Percentiles rank a stretch among this genome's conserved stretches.
These are phyloP conservation scores for Pantala flavescens DNA, from an alignment of 1,140 invertebrate species.

Conservation along the genomic window DNA sequence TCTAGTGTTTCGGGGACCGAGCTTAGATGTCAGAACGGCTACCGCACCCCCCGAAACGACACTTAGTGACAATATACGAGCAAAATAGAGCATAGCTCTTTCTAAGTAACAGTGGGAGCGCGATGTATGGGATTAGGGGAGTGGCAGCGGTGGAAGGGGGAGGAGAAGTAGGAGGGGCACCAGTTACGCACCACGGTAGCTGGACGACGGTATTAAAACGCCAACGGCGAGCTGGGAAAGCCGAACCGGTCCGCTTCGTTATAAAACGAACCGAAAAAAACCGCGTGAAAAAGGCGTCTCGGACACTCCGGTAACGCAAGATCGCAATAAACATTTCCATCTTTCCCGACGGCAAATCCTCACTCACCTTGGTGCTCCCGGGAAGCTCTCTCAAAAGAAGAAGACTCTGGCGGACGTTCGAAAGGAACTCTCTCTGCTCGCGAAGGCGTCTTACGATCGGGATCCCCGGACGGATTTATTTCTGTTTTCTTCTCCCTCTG, in stretches of 20 bases:
- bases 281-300: not conserved
- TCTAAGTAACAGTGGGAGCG: not conserved
- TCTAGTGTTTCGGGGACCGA: no score
- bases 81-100: no score
- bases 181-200: not conserved
- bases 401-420: not conserved
- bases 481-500: not conserved
- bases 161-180: not conserved
- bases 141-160: not conserved
- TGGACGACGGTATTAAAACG: not conserved
- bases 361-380: not conserved
- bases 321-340: no score
- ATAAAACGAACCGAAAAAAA: conserved; percentile 7
- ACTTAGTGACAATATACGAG: no score
- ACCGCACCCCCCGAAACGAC: no score
- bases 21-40: no score
- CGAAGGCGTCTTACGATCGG: not conserved
- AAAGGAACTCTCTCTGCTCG: not conserved
- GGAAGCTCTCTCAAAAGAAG: not conserved
- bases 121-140: not conserved
- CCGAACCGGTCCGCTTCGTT: not conserved
- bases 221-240: not conserved
- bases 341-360: not conserved
- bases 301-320: no score
- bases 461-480: not conserved